phyloP scores from a whole-genome alignment of 2,113 vertebrate genomes.

The Syngnathus typhle region DNA sequence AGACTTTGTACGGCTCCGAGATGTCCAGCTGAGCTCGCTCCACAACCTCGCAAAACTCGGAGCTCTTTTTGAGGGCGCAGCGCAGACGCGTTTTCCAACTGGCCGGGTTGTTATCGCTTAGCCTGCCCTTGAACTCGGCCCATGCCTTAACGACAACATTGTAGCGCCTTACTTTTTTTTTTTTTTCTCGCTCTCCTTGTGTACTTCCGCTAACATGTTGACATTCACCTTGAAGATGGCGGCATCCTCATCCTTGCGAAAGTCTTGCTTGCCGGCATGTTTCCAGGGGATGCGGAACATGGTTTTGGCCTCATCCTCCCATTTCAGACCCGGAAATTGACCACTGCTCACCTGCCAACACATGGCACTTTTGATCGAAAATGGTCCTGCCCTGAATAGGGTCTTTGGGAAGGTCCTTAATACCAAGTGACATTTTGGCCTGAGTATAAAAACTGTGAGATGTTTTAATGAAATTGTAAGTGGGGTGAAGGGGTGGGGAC shows the following conservation, averaged over 20 bases:
- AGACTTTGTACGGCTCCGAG: slow-evolving; percentile 86
- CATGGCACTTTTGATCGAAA: not conserved
- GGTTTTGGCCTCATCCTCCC: slow-evolving; percentile 78
- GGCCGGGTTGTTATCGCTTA: slow-evolving; percentile 68
- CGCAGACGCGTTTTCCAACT: slow-evolving; percentile 85
- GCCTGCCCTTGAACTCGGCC: slow-evolving; percentile 81
- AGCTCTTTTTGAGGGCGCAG: slow-evolving; percentile 86
- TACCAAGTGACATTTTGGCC: too few species aligned
- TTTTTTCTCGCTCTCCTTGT: not conserved
- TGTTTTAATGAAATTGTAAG: too few species aligned
- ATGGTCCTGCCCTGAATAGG: too few species aligned
- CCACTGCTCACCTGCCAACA: slow-evolving; percentile 69
- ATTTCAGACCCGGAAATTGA: slow-evolving; percentile 74
- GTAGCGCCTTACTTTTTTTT: too few species aligned
- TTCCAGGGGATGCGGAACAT: slow-evolving; percentile 96
- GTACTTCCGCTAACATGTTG: not conserved
- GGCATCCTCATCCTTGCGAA: slow-evolving; percentile 81
- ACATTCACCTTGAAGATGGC: slow-evolving; percentile 82
- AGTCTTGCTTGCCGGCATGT: slow-evolving; percentile 88
- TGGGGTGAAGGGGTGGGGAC: too few species aligned
- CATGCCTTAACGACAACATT: slow-evolving; percentile 70
- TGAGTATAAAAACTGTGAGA: too few species aligned
- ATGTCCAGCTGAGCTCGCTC: slow-evolving; percentile 76
- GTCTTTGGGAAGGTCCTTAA: too few species aligned
- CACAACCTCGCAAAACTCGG: slow-evolving; percentile 77